Conservation (phyloP, 1,140 invertebrate genomes). For the Trichogramma pretiosum region DNA sequence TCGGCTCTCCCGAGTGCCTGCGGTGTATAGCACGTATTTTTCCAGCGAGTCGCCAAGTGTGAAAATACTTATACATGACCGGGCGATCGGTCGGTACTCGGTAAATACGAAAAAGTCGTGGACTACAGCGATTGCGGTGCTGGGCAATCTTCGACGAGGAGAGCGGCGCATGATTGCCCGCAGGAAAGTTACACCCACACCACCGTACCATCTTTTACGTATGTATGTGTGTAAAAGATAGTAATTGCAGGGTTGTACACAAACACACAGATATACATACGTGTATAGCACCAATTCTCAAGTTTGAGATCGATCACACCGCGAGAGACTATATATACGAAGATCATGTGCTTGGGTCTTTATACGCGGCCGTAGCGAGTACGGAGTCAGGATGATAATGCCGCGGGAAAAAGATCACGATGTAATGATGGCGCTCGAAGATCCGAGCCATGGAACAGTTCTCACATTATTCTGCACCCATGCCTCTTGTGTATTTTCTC, state of each 20-base stretch:
- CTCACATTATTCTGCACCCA: slow-evolving; percentile 30
- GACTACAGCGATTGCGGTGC: no score
- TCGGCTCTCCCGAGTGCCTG: no score
- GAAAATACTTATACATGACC: no score
- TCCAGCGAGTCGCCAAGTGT: no score
- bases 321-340: slow-evolving; percentile 12
- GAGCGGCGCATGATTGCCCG: background rate
- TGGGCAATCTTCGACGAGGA: background rate
- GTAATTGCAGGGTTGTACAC: slow-evolving; percentile 30
- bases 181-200: slow-evolving; percentile 23
- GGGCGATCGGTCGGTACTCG: no score
- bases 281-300: slow-evolving; percentile 15
- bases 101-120: no score
- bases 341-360: slow-evolving; percentile 9
- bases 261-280: slow-evolving; percentile 21
- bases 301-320: slow-evolving; percentile 17
- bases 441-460: slow-evolving; percentile 16
- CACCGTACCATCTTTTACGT: slow-evolving; percentile 13
- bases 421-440: slow-evolving; percentile 15
- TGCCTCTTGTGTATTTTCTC: slow-evolving; percentile 1
- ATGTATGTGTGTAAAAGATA: slow-evolving; percentile 37
- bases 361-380: slow-evolving; percentile 10
- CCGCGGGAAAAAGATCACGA: slow-evolving; percentile 23
- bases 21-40: no score
- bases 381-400: slow-evolving; percentile 19